Base-by-base conservation (phyloP, 2,797 vertebrate genomes). In the Stomatorhinus walkeri region DNA sequence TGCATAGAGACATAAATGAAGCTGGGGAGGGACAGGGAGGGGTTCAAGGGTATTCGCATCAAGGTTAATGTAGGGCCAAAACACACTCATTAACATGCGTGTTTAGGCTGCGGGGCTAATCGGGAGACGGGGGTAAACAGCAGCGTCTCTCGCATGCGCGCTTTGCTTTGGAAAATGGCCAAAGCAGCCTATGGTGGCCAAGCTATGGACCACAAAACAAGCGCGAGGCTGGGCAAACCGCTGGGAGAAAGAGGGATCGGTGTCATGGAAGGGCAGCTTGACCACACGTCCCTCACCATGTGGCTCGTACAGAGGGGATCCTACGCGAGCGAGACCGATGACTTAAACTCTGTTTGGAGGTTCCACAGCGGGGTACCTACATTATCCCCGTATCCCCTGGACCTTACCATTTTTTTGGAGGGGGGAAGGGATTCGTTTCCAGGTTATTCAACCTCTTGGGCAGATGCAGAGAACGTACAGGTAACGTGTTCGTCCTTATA, bases 131-230 rank as follows among this genome's bases (percentile, higher is more conserved):
- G 68, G 72, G 72, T 43, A 79, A 79, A 43, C 40, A 79, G 72
- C 36, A 79, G 32, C 36, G 3, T 46, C 76, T 81, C 40, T 81
- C 16, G 76, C 16, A 46, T n/a, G 19, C 76, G 36, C 40, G 1
- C 40, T 81, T 81, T 81, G 76, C 40, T 81, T 81, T 81, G 76
- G 76, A 46, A 81, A 81, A 81, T n/a, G 40, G 76, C 68, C 76
- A 81, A 81, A 81, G 19, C 36, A 43, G 76, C 16, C 76, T 32
- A n/a, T 81, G 7, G 76, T n/a, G 76, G 76, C 16, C 76, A 81
- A 19, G 7, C 40, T 22, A 14, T 6, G 16, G 36, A n/a, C 40
- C 76, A 19, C 76, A 81, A 46, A 43, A 46, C 76, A 81, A 46
- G 76, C 40, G n/a, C 19, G 76, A 81, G 8, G 76, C 40, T 22